Conservation (phyloP, 1,140 invertebrate species). For the Drosophila bifasciata region DNA sequence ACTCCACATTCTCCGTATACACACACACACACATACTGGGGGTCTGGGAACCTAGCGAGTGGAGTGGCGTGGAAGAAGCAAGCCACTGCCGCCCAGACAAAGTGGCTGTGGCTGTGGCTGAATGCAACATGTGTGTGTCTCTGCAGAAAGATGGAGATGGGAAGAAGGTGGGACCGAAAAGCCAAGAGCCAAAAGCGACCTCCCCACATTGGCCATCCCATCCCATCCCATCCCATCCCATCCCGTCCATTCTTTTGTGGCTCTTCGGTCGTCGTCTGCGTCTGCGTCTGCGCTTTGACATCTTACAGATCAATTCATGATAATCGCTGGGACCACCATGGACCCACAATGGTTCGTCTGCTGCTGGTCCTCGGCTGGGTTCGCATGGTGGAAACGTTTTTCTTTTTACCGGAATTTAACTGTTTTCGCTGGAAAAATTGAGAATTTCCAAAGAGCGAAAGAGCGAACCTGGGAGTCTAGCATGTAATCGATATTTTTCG, state of each 20-base stretch:
- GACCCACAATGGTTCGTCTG: slow-evolving; percentile 58
- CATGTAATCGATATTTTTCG: slow-evolving; percentile 83
- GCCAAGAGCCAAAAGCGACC: slow-evolving; percentile 9
- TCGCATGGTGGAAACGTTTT: slow-evolving; percentile 74
- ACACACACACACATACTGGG: slow-evolving; percentile 30
- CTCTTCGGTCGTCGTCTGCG: slow-evolving; percentile 21
- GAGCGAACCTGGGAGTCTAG: slow-evolving; percentile 48
- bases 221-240: too few species aligned
- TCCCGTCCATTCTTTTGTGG: slow-evolving; percentile 28
- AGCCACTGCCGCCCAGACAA: slow-evolving; percentile 58
- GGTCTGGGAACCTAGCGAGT: slow-evolving; percentile 23
- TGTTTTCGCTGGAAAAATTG: slow-evolving; percentile 78
- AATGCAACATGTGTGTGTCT: slow-evolving; percentile 32
- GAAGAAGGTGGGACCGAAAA: slow-evolving; percentile 39
- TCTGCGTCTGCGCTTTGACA: slow-evolving; percentile 73
- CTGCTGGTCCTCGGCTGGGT: slow-evolving; percentile 25
- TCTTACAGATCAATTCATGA: slow-evolving; percentile 84
- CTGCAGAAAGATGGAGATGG: slow-evolving; percentile 33
- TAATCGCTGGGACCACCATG: slow-evolving; percentile 82
- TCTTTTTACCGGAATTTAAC: slow-evolving; percentile 81
- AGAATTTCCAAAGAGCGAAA: slow-evolving; percentile 64
- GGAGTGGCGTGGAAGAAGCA: slow-evolving; percentile 45
- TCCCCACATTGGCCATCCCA: too few species aligned
- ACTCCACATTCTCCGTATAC: slow-evolving; percentile 61
- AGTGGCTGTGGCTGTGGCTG: slow-evolving; percentile 50